Percentiles rank a stretch among this genome's conserved stretches.
Conservation (phyloP, 2,113 vertebrate species). For the Hyla sarda region DNA sequence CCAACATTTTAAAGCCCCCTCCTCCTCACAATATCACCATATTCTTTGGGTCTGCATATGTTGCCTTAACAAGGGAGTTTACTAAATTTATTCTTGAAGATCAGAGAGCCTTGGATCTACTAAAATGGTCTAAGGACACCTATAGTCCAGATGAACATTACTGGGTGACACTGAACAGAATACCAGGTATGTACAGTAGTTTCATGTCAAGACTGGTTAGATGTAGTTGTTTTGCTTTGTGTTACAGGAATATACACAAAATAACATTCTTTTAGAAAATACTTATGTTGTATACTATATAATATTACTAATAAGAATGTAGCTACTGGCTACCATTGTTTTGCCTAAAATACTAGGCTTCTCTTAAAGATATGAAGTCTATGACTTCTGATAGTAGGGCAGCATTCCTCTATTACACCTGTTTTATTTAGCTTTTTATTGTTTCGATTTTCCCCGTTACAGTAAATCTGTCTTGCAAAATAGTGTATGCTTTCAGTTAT, state of each 20-base stretch:
- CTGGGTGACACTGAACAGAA: constrained; percentile 67
- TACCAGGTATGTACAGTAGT: no score
- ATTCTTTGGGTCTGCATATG: constrained; percentile 74
- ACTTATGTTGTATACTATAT: background rate
- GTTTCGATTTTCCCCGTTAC: background rate
- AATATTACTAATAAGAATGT: background rate
- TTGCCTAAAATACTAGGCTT: background rate
- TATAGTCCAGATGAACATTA: constrained; percentile 75
- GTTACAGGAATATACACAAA: background rate
- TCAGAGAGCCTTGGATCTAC: constrained; percentile 66
- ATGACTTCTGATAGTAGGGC: background rate
- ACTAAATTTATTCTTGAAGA: constrained; percentile 68
- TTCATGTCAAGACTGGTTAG: background rate
- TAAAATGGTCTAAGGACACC: constrained; percentile 72
- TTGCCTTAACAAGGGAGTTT: constrained; percentile 71
- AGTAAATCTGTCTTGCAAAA: background rate
- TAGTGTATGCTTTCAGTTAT: background rate
- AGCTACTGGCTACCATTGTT: background rate
- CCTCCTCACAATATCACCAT: constrained; percentile 72
- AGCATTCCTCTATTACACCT: background rate
- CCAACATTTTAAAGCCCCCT: constrained; percentile 56
- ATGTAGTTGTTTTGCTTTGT: background rate
- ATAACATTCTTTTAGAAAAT: background rate
- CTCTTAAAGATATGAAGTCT: background rate
- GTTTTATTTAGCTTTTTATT: background rate